These are phyloP conservation scores for Alfaro cultratus DNA, from an alignment of 2,797 vertebrate species.

Conservation along the genomic window DNA sequence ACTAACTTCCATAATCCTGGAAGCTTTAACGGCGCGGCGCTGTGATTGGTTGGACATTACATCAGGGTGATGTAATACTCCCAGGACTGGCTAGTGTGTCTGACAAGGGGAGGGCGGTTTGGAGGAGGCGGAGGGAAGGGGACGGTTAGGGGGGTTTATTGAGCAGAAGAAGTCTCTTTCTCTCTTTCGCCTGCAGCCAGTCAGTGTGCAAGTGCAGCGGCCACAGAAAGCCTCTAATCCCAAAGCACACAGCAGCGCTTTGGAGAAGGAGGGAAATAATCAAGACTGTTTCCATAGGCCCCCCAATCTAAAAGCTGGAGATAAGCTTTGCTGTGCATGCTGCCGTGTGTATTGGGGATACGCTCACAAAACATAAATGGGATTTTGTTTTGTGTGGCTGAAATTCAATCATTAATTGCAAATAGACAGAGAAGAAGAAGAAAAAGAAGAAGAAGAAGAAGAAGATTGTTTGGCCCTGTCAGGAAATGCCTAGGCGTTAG, in stretches of 20 bases:
- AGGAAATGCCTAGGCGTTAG: slow-evolving; percentile 78
- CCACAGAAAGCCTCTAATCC: slow-evolving; percentile 82
- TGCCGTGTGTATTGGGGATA: slow-evolving; percentile 76
- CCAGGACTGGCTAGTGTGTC: slow-evolving; percentile 85
- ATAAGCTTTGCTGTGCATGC: slow-evolving; percentile 80
- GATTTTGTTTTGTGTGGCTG: slow-evolving; percentile 72
- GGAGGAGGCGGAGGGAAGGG: slow-evolving; percentile 37
- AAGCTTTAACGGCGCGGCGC: slow-evolving; percentile 85
- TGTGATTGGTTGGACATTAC: slow-evolving; percentile 91
- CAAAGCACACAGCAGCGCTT: slow-evolving; percentile 84
- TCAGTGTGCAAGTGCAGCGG: slow-evolving; percentile 77
- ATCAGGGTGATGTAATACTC: slow-evolving; percentile 93
- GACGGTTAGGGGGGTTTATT: slow-evolving; percentile 51
- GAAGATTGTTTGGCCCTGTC: slow-evolving; percentile 76
- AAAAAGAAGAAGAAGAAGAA: slow-evolving; percentile 63
- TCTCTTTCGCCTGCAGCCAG: slow-evolving; percentile 74
- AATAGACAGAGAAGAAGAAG: slow-evolving; percentile 71
- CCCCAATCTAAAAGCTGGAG: slow-evolving; percentile 79
- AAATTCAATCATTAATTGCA: slow-evolving; percentile 84
- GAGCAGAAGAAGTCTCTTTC: slow-evolving; percentile 64
- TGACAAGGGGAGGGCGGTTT: slow-evolving; percentile 73
- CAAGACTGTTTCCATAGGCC: slow-evolving; percentile 83
- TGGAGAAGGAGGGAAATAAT: slow-evolving; percentile 80
- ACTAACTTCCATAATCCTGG: slow-evolving; percentile 87
- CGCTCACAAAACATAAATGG: slow-evolving; percentile 78